phyloP scores from a whole-genome alignment of 1,140 invertebrate species.

The Palaemon carinicauda region DNA sequence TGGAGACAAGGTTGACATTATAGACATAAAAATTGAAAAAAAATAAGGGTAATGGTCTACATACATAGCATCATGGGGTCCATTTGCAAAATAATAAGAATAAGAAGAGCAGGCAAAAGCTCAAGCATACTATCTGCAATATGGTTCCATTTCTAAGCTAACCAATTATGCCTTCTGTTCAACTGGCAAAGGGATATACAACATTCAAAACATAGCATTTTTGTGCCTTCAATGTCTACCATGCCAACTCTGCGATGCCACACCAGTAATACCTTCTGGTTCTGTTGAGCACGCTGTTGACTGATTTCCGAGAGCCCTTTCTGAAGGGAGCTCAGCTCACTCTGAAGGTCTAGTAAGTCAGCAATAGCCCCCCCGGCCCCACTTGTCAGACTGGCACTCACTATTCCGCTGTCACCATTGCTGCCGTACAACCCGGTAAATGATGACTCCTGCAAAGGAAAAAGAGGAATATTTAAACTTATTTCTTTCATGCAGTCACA shows the following conservation, averaged over 20 bases:
- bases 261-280: constrained; percentile 54
- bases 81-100: background rate
- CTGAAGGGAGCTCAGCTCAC: constrained; percentile 88
- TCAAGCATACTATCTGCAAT: background rate
- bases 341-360: constrained; percentile 91
- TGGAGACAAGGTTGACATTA: too few relatives aligned
- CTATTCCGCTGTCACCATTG: constrained; percentile 54
- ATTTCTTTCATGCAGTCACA: background rate
- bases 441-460: constrained; percentile 60
- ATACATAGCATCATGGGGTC: too few relatives aligned
- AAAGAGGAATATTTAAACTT: constrained; percentile 57
- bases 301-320: constrained; percentile 88
- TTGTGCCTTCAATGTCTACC: constrained; percentile 32
- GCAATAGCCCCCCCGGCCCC: constrained; percentile 70
- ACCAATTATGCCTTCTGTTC: background rate
- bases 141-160: background rate
- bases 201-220: background rate
- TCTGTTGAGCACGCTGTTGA: constrained; percentile 64
- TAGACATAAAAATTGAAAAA: too few relatives aligned
- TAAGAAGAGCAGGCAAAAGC: background rate
- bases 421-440: constrained; percentile 40
- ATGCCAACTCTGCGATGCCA: constrained; percentile 52
- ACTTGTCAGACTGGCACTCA: constrained; percentile 58
- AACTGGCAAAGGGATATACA: constrained; percentile 19
- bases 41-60: too few relatives aligned